These are phyloP conservation scores for Drosophila formosana DNA, from an alignment of 2,888 invertebrate genomes.

Conservation along the genomic window DNA sequence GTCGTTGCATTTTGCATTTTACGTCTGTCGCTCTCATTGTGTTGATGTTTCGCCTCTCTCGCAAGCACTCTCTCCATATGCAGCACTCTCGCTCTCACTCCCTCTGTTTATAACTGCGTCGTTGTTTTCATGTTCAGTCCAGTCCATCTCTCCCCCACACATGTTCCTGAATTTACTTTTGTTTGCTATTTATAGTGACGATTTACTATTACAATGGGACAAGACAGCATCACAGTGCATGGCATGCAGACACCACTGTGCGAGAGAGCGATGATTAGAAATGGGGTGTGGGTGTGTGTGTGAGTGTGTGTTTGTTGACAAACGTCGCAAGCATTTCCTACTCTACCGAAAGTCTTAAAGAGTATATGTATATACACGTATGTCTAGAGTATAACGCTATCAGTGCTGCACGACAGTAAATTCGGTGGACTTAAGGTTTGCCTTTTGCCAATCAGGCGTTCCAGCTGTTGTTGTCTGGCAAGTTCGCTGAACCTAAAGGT, in stretches of 20 bases:
- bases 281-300: conserved; percentile 15
- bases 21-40: conserved; percentile 43
- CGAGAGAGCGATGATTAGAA: conserved; percentile 2
- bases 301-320: conserved; percentile 51
- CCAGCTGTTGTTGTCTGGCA: conserved; percentile 30
- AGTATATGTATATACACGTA: conserved; percentile 9
- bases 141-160: conserved; percentile 27
- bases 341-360: conserved; percentile 27
- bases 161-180: conserved; percentile 58
- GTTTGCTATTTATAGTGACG: conserved; percentile 64
- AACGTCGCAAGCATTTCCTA: conserved; percentile 25
- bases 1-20: conserved; percentile 46
- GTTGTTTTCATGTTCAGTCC: conserved; percentile 36
- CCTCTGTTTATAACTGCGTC: conserved; percentile 54
- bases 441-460: conserved; percentile 26
- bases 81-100: conserved; percentile 2
- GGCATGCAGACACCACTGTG: conserved; percentile 17
- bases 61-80: no score
- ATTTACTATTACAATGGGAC: conserved; percentile 46
- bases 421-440: conserved; percentile 23
- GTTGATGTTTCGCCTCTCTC: conserved; percentile 33
- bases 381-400: conserved; percentile 34
- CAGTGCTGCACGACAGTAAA: conserved; percentile 47
- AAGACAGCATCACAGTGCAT: conserved; percentile 23
- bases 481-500: conserved; percentile 56